phyloP scores from a whole-genome alignment of 2,888 invertebrate genomes.

The Agrochola litura region DNA sequence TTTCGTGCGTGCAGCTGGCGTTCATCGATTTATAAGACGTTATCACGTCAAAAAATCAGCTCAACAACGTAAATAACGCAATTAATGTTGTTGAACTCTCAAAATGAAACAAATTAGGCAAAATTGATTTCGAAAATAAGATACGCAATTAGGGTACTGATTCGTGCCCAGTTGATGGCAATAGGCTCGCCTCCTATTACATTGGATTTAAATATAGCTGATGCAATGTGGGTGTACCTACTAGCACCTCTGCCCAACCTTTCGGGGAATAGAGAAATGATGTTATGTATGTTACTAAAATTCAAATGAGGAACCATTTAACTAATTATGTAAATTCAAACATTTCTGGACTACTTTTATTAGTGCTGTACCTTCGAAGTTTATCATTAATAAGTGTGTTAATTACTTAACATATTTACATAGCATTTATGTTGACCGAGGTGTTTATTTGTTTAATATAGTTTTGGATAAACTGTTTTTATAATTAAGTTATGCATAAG shows the following conservation, averaged over 20 bases:
- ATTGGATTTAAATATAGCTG: background rate
- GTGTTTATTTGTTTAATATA: background rate
- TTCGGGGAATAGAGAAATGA: background rate
- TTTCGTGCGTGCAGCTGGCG: too few relatives aligned
- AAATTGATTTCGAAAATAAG: too few relatives aligned
- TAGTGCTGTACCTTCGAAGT: background rate
- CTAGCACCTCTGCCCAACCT: background rate
- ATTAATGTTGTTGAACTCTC: too few relatives aligned
- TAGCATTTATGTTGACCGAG: constrained; percentile 1
- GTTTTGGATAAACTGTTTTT: constrained; percentile 12
- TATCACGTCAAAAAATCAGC: too few relatives aligned
- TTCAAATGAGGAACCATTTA: background rate
- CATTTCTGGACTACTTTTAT: background rate
- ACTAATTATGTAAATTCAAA: constrained; percentile 15
- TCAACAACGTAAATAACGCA: too few relatives aligned
- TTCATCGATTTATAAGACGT: too few relatives aligned
- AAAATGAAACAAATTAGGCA: too few relatives aligned
- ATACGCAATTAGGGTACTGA: too few relatives aligned
- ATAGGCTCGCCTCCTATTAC: background rate
- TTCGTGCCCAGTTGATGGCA: background rate
- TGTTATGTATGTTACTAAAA: background rate
- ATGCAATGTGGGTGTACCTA: background rate
- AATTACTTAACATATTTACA: constrained; percentile 23
- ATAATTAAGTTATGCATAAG: background rate
- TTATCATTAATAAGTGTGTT: constrained; percentile 26